A percentile compares a stretch with the other conserved stretches of the same genome.
Evolutionary conservation across 2,113 vertebrate species (phyloP).

Genomic region (Brachyhypopomus occidentalis): DNA sequence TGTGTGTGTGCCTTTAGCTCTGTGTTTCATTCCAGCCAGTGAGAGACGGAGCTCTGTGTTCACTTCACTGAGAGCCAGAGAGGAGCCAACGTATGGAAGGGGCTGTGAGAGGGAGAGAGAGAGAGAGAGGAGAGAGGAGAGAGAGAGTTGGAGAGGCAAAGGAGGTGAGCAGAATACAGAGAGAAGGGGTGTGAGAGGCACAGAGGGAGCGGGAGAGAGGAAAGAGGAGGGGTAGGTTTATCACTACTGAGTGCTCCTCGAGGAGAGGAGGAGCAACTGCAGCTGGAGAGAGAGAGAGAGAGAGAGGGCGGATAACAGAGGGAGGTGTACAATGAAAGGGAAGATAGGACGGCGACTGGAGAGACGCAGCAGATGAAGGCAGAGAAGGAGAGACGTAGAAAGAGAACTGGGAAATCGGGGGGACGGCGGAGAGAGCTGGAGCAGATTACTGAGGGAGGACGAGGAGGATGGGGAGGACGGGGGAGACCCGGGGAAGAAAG

Average conservation of each 20-base stretch:
- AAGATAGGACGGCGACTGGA: background rate
- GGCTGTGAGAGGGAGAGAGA: slow-evolving; percentile 18
- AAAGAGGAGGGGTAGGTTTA: slow-evolving; percentile 45
- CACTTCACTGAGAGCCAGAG: slow-evolving; percentile 72
- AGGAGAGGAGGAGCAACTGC: slow-evolving; percentile 59
- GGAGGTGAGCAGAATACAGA: slow-evolving; percentile 23
- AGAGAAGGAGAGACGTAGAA: slow-evolving; percentile 5
- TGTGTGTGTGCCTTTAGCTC: slow-evolving; percentile 48
- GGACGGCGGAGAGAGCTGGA: slow-evolving; percentile 19
- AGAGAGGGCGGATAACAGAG: slow-evolving; percentile 8
- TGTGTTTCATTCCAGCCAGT: slow-evolving; percentile 67
- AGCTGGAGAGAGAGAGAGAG: slow-evolving; percentile 40
- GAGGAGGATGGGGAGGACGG: background rate
- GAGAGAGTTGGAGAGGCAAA: slow-evolving; percentile 10
- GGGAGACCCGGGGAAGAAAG: background rate
- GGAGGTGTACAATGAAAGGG: background rate
- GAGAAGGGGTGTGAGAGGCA: slow-evolving; percentile 28
- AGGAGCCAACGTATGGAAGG: slow-evolving; percentile 58
- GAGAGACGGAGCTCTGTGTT: slow-evolving; percentile 58
- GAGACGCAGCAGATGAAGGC: slow-evolving; percentile 28
- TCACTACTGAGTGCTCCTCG: slow-evolving; percentile 55
- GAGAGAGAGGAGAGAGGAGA: background rate
- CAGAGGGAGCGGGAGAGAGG: slow-evolving; percentile 12
- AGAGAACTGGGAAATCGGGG: slow-evolving; percentile 25
- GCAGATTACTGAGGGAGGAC: slow-evolving; percentile 32